A percentile compares a stretch with the other conserved stretches of the same genome.
Evolutionary conservation across 2,888 invertebrate genomes (phyloP).

Genomic region (Endotricha flammealis): DNA sequence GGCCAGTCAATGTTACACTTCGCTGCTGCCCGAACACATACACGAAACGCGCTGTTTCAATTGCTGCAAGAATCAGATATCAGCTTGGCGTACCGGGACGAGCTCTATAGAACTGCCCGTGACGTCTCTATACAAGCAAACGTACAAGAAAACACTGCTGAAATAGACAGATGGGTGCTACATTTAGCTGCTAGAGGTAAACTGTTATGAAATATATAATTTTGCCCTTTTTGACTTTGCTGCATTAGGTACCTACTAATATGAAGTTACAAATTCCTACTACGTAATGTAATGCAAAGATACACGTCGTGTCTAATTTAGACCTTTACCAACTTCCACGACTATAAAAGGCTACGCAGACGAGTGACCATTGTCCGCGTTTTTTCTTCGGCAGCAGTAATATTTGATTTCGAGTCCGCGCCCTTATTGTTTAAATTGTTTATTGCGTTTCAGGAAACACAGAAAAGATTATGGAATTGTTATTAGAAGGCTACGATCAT

Average conservation of each 20-base stretch:
- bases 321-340: too few relatives aligned
- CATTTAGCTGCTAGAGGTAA: conserved; percentile 87
- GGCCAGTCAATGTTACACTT: conserved; percentile 94
- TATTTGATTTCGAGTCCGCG: too few relatives aligned
- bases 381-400: too few relatives aligned
- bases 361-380: too few relatives aligned
- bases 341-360: too few relatives aligned
- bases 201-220: too few relatives aligned
- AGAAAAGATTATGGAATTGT: conserved; percentile 76
- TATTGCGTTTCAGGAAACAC: conserved; percentile 44
- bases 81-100: conserved; percentile 89
- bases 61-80: conserved; percentile 88
- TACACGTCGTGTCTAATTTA: too few relatives aligned
- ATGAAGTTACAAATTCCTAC: too few relatives aligned
- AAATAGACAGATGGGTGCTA: conserved; percentile 89
- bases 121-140: conserved; percentile 90
- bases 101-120: conserved; percentile 90
- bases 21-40: conserved; percentile 89
- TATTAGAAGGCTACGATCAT: conserved; percentile 92
- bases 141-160: conserved; percentile 86
- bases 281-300: too few relatives aligned
- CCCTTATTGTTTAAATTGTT: too few relatives aligned
- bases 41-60: conserved; percentile 87
- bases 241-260: too few relatives aligned
- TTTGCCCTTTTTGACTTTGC: too few relatives aligned